Percentiles rank a stretch among this genome's conserved stretches.
phyloP scores from a whole-genome alignment of 2,797 vertebrate species.

The Octomys mimax region DNA sequence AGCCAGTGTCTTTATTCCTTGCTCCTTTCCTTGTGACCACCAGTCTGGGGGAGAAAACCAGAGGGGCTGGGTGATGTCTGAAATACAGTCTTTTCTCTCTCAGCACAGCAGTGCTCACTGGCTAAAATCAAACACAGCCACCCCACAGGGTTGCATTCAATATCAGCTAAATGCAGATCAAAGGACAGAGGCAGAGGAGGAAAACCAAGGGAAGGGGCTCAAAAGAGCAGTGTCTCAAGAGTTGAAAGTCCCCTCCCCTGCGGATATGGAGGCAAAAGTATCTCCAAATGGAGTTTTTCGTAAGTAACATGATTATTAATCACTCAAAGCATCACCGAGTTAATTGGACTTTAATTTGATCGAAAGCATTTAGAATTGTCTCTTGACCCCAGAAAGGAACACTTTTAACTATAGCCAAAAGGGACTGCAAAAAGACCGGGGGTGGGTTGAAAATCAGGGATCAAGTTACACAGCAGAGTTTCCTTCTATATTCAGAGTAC shows the following conservation, averaged over 20 bases:
- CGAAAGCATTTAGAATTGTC: conserved; percentile 64
- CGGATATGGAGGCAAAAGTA: neutral
- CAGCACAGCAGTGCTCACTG: neutral
- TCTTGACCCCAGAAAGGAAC: conserved; percentile 65
- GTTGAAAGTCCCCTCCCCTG: neutral
- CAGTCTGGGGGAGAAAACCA: neutral
- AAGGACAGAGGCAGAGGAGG: conserved; percentile 6
- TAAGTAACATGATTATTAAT: conserved; percentile 56
- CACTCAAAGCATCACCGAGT: conserved; percentile 45
- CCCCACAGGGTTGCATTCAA: neutral
- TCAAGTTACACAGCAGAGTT: neutral
- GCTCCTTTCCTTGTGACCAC: neutral
- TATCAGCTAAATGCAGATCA: neutral
- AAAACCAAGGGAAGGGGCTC: neutral
- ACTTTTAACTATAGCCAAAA: conserved; percentile 47
- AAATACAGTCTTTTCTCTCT: neutral
- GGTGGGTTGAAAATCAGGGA: neutral
- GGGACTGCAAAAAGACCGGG: conserved; percentile 9
- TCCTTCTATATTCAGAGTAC: neutral
- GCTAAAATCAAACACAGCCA: conserved; percentile 8
- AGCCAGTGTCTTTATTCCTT: neutral
- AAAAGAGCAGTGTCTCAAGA: neutral
- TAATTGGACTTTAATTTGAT: conserved; percentile 65
- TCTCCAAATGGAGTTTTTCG: conserved; percentile 55
- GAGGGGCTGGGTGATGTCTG: neutral